phyloP scores from a whole-genome alignment of 2,113 vertebrate genomes.

The human (Homo sapiens) region GRCh38 chr14:53050501-53051000 shows the following conservation, averaged over 20 bases:
- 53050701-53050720: background rate
- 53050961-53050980: background rate
- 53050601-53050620: background rate
- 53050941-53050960: background rate
- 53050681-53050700: background rate
- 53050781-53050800: background rate
- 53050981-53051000: background rate
- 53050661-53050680: background rate
- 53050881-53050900: background rate
- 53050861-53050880: background rate
- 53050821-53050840: background rate
- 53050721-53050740: background rate
- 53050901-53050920: slow-evolving; percentile 2
- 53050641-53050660: background rate
- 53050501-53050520: background rate
- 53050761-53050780: background rate
- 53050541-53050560: background rate
- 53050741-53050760: background rate
- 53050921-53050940: slow-evolving; percentile 6
- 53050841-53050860: background rate
- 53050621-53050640: background rate
- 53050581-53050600: background rate
- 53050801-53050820: background rate
- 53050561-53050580: background rate
- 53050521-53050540: background rate